Evolutionary conservation across 2,113 vertebrate genomes (phyloP), one percentile per base, ranked within the genome.

Genomic region (Pycnonotus jocosus): DNA sequence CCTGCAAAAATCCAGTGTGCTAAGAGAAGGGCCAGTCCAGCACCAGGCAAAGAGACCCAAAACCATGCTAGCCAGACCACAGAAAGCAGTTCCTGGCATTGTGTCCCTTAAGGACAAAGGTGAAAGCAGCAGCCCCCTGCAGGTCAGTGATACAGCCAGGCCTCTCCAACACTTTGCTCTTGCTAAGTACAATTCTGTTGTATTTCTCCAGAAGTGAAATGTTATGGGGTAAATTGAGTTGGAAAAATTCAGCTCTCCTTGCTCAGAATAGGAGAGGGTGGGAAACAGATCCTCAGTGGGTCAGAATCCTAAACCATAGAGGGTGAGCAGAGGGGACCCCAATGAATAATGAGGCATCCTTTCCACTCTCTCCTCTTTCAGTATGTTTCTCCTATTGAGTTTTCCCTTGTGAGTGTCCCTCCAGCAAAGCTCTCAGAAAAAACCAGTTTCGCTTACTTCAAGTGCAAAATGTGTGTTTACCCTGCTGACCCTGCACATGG

Each of bases 291-390:
- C 15, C 23, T 31, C 19, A 45, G 12, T 20, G 58, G n/a, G 7
- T 16, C 80, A 28, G 62, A 94, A 68, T 73, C 10, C 25, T 15
- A 45, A 92, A 44, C 15, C 10, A 11, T n/a, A 23, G 1, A 6
- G 25, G 17, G n/a, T 24, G 19, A 6, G 2, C 44, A 86, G 38
- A 72, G 33, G 9, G n/a, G 30, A 40, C 16, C n/a, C 38, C 33
- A 12, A 6, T 8, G 25, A 12, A 18, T 53, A 45, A 40, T 0
- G 4, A 71, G 27, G 40, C 0, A 0, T 66, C 10, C 38, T 71
- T 74, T 93, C 48, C 15, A 5, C 15, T 66, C 15, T 61, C 11
- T 70, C 22, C 25, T 71, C 30, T 37, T 57, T 44, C 44, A 51
- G 8, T 25, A 16, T 30, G 23, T 73, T 78, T 73, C 61, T 38